These are phyloP conservation scores for Drosophila meridionalis DNA, from an alignment of 2,888 invertebrate species.

Conservation along the genomic window DNA sequence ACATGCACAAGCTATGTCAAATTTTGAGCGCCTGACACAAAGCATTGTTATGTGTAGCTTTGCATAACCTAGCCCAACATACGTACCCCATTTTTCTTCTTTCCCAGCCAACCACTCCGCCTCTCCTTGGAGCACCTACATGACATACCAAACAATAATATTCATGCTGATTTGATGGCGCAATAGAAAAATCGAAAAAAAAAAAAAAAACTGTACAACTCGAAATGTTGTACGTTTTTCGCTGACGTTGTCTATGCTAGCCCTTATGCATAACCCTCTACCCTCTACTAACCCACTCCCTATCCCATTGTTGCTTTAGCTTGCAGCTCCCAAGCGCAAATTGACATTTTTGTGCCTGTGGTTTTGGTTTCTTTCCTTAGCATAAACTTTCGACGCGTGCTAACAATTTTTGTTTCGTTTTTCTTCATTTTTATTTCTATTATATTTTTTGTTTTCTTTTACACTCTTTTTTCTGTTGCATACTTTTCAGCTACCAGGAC, in stretches of 20 bases:
- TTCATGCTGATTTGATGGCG: conserved; percentile 76
- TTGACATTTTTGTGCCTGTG: conserved; percentile 78
- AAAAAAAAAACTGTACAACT: conserved; percentile 41
- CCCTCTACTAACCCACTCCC: background rate
- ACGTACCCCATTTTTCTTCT: conserved; percentile 6
- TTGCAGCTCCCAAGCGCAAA: conserved; percentile 70
- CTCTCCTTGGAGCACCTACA: conserved; percentile 25
- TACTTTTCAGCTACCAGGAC: conserved; percentile 61
- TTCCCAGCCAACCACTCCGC: background rate
- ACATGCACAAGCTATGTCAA: conserved; percentile 75
- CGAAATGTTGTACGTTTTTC: conserved; percentile 53
- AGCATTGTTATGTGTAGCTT: conserved; percentile 48
- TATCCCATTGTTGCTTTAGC: conserved; percentile 21
- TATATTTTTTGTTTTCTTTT: background rate
- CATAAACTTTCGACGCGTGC: conserved; percentile 66
- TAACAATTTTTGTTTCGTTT: conserved; percentile 55
- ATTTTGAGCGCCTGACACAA: conserved; percentile 55
- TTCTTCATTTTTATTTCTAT: conserved; percentile 21
- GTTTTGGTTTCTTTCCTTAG: conserved; percentile 45
- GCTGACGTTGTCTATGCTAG: conserved; percentile 66
- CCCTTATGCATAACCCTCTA: background rate
- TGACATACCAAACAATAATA: conserved; percentile 74
- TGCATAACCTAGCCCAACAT: conserved; percentile 16
- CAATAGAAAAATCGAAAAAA: conserved; percentile 40
- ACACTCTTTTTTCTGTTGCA: conserved; percentile 24